These are phyloP conservation scores for Casuarius casuarius DNA, from an alignment of 2,113 vertebrate genomes.

Conservation along the genomic window DNA sequence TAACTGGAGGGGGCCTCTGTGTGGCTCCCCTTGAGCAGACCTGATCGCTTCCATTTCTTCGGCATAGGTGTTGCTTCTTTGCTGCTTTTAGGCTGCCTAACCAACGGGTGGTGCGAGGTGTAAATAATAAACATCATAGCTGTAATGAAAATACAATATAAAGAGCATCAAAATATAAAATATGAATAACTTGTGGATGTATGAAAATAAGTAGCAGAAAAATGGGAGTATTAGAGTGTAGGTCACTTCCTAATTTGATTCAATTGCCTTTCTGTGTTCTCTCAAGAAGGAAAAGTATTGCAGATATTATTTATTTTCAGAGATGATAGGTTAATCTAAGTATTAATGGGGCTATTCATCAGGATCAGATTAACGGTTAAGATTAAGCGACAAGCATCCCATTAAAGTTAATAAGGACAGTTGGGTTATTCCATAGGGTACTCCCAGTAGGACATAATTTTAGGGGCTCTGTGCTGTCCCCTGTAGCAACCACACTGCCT, in stretches of 20 bases:
- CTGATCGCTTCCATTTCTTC: neutral
- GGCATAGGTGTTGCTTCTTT: neutral
- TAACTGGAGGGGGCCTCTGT: neutral
- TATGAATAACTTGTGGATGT: neutral
- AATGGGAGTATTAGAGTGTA: neutral
- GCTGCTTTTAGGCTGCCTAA: neutral
- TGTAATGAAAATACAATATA: accelerated
- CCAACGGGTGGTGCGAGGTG: neutral
- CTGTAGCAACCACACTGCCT: neutral
- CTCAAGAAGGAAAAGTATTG: constrained; percentile 38
- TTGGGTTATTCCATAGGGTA: neutral
- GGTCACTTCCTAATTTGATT: constrained; percentile 22
- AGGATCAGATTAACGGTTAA: neutral
- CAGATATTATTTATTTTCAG: constrained; percentile 36
- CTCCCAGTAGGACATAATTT: neutral
- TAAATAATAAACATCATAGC: neutral
- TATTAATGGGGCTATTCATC: neutral
- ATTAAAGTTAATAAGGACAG: neutral
- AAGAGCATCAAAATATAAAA: neutral
- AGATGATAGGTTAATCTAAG: constrained; percentile 15
- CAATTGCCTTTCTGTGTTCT: constrained; percentile 8
- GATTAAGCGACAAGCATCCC: neutral
- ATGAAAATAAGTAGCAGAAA: neutral
- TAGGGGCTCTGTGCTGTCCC: neutral
- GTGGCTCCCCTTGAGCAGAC: neutral